Evolutionary conservation across 2,888 invertebrate species (phyloP).

Genomic region (Lasius platythorax): DNA sequence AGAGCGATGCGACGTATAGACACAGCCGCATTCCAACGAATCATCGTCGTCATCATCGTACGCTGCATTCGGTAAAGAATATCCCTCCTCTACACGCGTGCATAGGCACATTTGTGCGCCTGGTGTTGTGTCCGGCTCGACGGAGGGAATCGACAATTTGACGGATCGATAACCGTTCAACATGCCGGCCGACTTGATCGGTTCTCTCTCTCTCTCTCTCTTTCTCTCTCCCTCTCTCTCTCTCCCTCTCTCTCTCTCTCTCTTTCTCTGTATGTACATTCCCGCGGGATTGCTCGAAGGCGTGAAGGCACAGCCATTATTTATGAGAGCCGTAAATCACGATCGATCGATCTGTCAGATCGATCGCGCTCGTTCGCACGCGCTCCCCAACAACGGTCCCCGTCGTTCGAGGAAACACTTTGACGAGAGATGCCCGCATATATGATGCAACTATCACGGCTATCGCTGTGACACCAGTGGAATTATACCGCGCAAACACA

Average conservation of each 20-base stretch:
- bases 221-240: neutral
- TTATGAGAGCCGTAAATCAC: conserved; percentile 75
- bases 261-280: conserved; percentile 57
- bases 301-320: conserved; percentile 69
- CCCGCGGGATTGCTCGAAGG: conserved; percentile 65
- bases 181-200: conserved; percentile 61
- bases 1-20: neutral
- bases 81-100: neutral
- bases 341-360: conserved; percentile 71
- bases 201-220: neutral
- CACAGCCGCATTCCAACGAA: conserved; percentile 28
- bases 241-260: neutral
- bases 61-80: conserved; percentile 32
- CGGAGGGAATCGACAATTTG: conserved; percentile 73
- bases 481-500: conserved; percentile 50
- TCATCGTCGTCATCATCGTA: conserved; percentile 26
- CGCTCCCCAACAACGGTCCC: conserved; percentile 32
- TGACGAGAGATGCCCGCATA: conserved; percentile 65
- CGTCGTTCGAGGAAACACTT: conserved; percentile 71
- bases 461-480: conserved; percentile 55
- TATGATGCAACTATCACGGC: conserved; percentile 65
- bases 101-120: neutral
- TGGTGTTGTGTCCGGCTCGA: conserved; percentile 47
- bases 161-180: conserved; percentile 72
- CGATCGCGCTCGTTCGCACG: conserved; percentile 59